Evolutionary conservation across 2,888 invertebrate species (phyloP).

Genomic region (Argynnis bischoffii): DNA sequence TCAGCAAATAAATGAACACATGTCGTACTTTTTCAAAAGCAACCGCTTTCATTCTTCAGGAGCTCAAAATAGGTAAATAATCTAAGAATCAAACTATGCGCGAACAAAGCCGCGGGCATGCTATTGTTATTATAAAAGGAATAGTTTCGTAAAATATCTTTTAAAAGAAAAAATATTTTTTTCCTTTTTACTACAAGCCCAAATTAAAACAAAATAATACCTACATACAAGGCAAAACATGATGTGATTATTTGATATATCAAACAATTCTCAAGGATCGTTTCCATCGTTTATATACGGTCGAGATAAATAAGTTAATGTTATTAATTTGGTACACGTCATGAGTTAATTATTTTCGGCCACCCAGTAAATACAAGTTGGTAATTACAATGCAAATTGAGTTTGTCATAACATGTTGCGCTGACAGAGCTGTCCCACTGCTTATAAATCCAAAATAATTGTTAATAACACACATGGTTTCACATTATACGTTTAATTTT

Average conservation of each 20-base stretch:
- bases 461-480: slow-evolving; percentile 1
- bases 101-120: too few species aligned
- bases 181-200: too few species aligned
- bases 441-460: slow-evolving; percentile 17
- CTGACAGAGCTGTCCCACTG: slow-evolving; percentile 27
- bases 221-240: background rate
- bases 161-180: too few species aligned
- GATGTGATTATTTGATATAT: background rate
- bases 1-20: too few species aligned
- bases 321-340: slow-evolving; percentile 22
- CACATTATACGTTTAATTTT: background rate
- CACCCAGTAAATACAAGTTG: slow-evolving; percentile 34
- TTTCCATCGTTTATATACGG: background rate
- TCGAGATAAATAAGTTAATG: slow-evolving; percentile 21
- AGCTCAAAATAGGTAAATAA: too few species aligned
- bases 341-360: slow-evolving; percentile 36
- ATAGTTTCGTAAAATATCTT: too few species aligned
- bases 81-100: too few species aligned
- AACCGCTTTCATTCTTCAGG: too few species aligned
- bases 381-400: slow-evolving; percentile 44
- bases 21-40: too few species aligned
- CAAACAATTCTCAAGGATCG: background rate
- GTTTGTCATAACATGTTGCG: slow-evolving; percentile 37
- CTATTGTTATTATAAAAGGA: too few species aligned
- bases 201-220: too few species aligned